Evolutionary conservation across 2,113 vertebrate genomes (phyloP).

Genomic region (Gallinago media): DNA sequence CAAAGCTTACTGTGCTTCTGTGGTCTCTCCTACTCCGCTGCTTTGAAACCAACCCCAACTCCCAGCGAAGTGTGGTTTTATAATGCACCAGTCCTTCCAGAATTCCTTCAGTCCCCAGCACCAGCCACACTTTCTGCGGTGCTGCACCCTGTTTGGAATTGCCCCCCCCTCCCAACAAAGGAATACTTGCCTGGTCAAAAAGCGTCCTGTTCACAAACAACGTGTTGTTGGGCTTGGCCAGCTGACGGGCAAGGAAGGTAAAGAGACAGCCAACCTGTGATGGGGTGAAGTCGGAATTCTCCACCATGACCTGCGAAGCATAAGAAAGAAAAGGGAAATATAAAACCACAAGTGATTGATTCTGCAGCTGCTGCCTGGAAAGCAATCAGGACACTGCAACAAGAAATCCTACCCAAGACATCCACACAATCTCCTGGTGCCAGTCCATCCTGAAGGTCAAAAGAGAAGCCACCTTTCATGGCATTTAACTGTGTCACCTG

Average conservation of each 20-base stretch:
- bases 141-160: background rate
- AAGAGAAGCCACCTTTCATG: background rate
- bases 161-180: too few relatives aligned
- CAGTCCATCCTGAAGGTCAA: background rate
- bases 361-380: background rate
- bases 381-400: background rate
- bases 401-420: background rate
- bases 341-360: background rate
- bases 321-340: background rate
- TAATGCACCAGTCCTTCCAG: background rate
- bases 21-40: background rate
- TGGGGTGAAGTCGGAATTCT: slow-evolving; percentile 95
- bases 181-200: slow-evolving; percentile 90
- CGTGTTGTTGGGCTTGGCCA: slow-evolving; percentile 96
- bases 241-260: slow-evolving; percentile 94
- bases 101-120: background rate
- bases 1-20: background rate
- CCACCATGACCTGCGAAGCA: slow-evolving; percentile 91
- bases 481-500: background rate
- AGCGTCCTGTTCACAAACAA: slow-evolving; percentile 97
- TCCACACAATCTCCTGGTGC: background rate
- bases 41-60: background rate
- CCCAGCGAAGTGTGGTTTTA: background rate
- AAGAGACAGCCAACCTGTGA: slow-evolving; percentile 98
- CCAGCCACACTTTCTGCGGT: background rate